Conservation (phyloP, 2,888 invertebrate species). For the Lepeophtheirus nordmannii region DNA sequence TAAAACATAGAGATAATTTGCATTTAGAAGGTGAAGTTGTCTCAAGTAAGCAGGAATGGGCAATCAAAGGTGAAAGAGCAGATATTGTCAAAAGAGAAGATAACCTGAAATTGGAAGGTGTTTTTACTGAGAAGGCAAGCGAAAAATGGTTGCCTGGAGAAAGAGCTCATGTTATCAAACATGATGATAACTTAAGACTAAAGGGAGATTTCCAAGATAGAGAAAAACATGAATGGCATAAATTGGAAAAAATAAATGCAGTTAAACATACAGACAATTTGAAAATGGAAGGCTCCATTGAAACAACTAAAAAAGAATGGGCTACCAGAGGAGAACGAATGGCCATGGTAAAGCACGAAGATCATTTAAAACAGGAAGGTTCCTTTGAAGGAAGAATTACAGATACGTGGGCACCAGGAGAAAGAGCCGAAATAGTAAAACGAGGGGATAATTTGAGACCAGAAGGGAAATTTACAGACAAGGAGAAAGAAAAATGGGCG, state of each 20-base stretch:
- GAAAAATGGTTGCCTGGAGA: conserved; percentile 25
- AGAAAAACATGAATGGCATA: neutral
- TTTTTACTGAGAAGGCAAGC: conserved; percentile 24
- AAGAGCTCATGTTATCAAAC: conserved; percentile 28
- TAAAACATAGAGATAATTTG: conserved; percentile 40
- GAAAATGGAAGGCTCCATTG: conserved; percentile 46
- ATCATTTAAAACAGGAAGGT: conserved; percentile 29
- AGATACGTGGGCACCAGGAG: conserved; percentile 27
- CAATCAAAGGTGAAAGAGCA: conserved; percentile 31
- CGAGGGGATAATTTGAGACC: conserved; percentile 39
- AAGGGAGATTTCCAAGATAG: conserved; percentile 28
- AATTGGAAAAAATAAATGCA: conserved; percentile 11
- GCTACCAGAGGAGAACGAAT: conserved; percentile 29
- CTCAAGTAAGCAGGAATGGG: conserved; percentile 42
- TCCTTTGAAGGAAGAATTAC: conserved; percentile 22
- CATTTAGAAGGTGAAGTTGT: conserved; percentile 39
- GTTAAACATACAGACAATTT: conserved; percentile 45
- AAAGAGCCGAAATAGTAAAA: conserved; percentile 27
- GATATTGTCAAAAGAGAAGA: conserved; percentile 28
- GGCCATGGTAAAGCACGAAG: conserved; percentile 27
- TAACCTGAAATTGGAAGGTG: conserved; percentile 28
- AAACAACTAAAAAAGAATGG: conserved; percentile 29
- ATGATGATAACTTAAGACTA: conserved; percentile 44
- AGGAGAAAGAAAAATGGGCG: conserved; percentile 29
- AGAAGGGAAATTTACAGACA: conserved; percentile 38